Evolutionary conservation across 2,888 invertebrate species (phyloP), one percentile per base, ranked within the genome.

Genomic region (Dendrolimus pini): DNA sequence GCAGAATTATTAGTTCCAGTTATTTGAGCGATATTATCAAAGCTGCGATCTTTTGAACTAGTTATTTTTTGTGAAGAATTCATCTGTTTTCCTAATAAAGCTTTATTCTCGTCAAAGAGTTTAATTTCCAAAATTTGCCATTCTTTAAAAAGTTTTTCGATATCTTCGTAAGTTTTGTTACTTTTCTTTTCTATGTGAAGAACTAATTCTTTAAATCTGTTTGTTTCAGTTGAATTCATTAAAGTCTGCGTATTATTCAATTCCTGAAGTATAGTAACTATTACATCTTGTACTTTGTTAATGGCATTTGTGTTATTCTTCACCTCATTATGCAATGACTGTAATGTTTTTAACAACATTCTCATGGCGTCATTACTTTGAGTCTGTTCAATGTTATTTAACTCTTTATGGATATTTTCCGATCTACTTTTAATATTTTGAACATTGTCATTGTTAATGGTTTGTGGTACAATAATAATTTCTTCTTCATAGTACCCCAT

Each of bases 201-300:
- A 14, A 80, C 60, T 41, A 80, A 71, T 42, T 63, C 66, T 61
- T 78, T 70, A 7, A 82, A 63, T 70, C 82, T 75, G 1, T 66
- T 10, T 2, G n/a, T 68, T 65, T 80, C 75, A n/a, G 75, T 66
- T 41, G 60, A 60, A 59, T 77, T 77, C 59, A 67, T 70, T 55
- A 76, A 65, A 52, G 60, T 72, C n/a, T 65, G 61, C 69, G 54
- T 75, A 10, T 47, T 12, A 9, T 47, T 47, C 12, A 47, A 47
- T 47, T 47, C 47, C 12, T 47, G 47, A 47, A 47, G 47, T 10
- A 47, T 47, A 10, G 7, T 6, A 2, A 47, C 6, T 47, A 47
- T 47, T 9, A 47, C 63, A 55, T 78, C 65, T 53, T 80, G 74
- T 55, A 41, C 7, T 41, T 54, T 12, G 9, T 54, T 54, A 10